phyloP scores from a whole-genome alignment of 2,113 vertebrate species.

The Nicator chloris region DNA sequence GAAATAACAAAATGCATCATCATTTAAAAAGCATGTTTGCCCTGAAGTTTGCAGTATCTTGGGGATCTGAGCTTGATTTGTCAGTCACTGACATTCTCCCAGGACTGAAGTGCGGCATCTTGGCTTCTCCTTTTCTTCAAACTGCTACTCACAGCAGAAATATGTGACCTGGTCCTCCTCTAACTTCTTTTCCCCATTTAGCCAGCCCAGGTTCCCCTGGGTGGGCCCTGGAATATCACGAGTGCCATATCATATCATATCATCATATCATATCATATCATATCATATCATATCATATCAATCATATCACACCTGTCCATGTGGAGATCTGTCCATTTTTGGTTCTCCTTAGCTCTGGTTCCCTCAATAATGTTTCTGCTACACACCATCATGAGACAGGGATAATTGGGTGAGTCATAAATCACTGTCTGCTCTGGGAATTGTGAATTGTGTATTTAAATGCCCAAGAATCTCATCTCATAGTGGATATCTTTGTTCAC shows the following conservation, averaged over 20 bases:
- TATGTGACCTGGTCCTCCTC: background rate
- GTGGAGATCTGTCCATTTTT: background rate
- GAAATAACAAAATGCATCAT: background rate
- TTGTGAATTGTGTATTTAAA: background rate
- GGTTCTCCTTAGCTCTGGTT: background rate
- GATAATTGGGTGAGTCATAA: background rate
- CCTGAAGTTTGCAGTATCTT: background rate
- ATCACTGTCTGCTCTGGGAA: background rate
- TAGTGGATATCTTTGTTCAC: slow-evolving; percentile 17
- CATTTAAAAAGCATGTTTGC: background rate
- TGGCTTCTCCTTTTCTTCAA: background rate
- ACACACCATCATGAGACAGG: background rate
- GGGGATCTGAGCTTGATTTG: background rate
- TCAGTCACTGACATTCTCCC: background rate
- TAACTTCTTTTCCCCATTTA: background rate
- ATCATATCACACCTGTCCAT: background rate
- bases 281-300: too few relatives aligned
- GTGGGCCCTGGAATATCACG: background rate
- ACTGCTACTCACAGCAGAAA: background rate
- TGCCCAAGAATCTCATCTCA: background rate
- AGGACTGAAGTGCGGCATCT: background rate
- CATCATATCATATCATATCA: too few relatives aligned
- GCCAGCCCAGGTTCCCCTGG: background rate
- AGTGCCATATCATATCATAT: background rate
- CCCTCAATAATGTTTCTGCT: background rate